Conservation (phyloP, 2,888 invertebrate species). For the Tetrapedia diversipes region DNA sequence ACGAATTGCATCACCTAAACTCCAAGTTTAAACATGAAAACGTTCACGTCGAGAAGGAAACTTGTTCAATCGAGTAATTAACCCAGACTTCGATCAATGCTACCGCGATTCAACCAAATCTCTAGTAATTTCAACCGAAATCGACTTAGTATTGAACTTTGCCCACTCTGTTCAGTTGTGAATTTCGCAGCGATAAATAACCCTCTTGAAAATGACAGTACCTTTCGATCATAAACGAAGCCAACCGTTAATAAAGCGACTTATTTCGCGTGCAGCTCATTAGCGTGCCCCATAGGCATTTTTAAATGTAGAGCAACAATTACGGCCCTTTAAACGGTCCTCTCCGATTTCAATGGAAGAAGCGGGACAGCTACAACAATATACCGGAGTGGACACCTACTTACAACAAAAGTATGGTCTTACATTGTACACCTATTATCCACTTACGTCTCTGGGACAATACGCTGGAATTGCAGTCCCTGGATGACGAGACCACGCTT, state of each 20-base stretch:
- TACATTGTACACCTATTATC: conserved; percentile 74
- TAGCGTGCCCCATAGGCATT: conserved; percentile 29
- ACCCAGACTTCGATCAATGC: background rate
- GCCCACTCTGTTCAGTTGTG: background rate
- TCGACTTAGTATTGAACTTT: too few relatives aligned
- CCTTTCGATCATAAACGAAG: background rate
- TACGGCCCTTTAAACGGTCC: conserved; percentile 51
- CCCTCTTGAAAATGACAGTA: background rate
- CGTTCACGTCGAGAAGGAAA: too few relatives aligned
- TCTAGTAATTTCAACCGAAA: background rate
- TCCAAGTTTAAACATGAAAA: background rate
- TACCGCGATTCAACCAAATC: background rate
- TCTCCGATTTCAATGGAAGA: conserved; percentile 64
- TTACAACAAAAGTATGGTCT: conserved; percentile 69
- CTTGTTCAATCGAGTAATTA: background rate
- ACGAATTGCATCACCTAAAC: background rate
- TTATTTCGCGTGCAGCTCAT: conserved; percentile 13
- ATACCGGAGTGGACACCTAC: conserved; percentile 63
- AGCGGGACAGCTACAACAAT: conserved; percentile 61
- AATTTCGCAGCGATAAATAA: background rate
- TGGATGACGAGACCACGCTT: conserved; percentile 74
- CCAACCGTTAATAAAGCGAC: conserved; percentile 2
- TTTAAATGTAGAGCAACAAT: conserved; percentile 60
- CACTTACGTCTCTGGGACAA: conserved; percentile 77
- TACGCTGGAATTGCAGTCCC: conserved; percentile 75